phyloP scores from a whole-genome alignment of 1,140 invertebrate genomes.

The Philaenus spumarius region DNA sequence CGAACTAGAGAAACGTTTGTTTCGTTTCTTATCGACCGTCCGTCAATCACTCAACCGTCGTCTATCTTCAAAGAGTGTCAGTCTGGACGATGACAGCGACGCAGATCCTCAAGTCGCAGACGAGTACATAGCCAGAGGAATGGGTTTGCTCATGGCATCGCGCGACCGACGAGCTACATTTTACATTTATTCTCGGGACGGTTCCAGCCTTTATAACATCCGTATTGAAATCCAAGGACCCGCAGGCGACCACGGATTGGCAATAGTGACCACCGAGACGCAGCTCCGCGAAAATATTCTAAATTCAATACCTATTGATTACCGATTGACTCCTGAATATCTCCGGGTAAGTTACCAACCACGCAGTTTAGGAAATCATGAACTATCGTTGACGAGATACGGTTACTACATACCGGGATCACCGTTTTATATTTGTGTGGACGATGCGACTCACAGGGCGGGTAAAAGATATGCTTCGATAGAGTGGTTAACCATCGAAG shows the following conservation, averaged over 20 bases:
- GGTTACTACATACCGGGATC: conserved; percentile 44
- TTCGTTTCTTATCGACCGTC: conserved; percentile 43
- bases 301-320: conserved; percentile 40
- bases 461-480: conserved; percentile 14
- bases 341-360: conserved; percentile 39
- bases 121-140: conserved; percentile 46
- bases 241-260: conserved; percentile 40
- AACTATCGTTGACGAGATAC: conserved; percentile 43
- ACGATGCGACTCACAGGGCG: conserved; percentile 36
- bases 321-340: conserved; percentile 42
- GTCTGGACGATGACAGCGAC: conserved; percentile 26
- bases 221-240: conserved; percentile 43
- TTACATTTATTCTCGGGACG: conserved; percentile 44
- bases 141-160: conserved; percentile 47
- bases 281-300: conserved; percentile 39
- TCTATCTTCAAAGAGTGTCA: too few relatives aligned
- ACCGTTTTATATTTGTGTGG: conserved; percentile 41
- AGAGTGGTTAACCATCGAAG: conserved; percentile 27
- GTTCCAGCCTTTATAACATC: conserved; percentile 42
- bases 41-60: conserved; percentile 37
- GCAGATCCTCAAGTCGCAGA: not conserved
- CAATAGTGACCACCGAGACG: conserved; percentile 37
- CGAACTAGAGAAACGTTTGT: conserved; percentile 46
- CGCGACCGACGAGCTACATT: conserved; percentile 43
- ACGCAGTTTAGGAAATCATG: conserved; percentile 40